These are phyloP conservation scores for Heloderma charlesbogerti DNA, from an alignment of 2,113 vertebrate species.

Conservation along the genomic window DNA sequence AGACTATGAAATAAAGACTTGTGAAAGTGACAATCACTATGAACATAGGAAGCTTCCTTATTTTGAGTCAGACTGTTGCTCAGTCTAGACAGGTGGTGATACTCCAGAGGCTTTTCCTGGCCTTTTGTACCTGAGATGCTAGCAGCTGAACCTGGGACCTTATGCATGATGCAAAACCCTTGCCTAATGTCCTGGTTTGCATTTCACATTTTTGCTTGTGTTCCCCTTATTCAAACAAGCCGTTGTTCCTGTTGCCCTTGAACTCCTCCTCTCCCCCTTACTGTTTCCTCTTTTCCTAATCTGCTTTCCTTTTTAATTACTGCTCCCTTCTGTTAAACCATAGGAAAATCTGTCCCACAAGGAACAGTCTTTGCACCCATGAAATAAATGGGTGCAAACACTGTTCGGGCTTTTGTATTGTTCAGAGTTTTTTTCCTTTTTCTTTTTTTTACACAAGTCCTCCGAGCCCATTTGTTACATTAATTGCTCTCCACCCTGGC, in stretches of 20 bases:
- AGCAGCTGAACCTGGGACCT: neutral
- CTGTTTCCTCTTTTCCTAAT: fast-evolving
- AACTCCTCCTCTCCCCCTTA: fast-evolving
- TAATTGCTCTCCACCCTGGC: neutral
- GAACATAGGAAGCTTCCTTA: neutral
- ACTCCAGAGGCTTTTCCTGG: neutral
- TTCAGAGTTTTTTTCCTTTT: too few species aligned
- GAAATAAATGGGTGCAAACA: neutral
- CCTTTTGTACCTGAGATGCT: neutral
- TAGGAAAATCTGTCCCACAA: neutral
- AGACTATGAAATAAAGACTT: neutral
- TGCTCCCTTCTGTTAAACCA: neutral
- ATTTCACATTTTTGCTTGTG: neutral
- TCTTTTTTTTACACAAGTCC: fast-evolving
- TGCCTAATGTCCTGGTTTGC: neutral
- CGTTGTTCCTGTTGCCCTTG: neutral
- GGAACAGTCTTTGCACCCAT: neutral
- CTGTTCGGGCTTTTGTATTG: neutral
- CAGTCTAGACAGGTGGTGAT: neutral
- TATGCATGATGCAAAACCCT: neutral
- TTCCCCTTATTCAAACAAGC: neutral
- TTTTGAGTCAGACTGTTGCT: neutral
- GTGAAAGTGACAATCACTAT: neutral
- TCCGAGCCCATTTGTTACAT: neutral
- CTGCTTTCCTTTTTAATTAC: neutral